Conservation (phyloP, 2,797 vertebrate genomes). For the Chlorospingus semifuscus region DNA sequence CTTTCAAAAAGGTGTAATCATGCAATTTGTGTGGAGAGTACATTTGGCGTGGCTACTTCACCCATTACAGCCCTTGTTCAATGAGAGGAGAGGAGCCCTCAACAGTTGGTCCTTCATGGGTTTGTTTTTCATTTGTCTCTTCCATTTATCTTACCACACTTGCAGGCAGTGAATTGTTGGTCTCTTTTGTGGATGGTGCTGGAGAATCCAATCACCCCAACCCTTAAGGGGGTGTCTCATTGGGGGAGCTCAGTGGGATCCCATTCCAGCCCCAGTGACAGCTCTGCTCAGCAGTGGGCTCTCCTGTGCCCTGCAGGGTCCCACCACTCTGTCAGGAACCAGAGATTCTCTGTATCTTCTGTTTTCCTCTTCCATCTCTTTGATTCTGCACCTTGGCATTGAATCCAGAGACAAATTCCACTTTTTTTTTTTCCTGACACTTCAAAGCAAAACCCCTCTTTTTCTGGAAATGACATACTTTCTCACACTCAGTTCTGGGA, state of each 20-base stretch:
- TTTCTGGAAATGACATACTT: neutral
- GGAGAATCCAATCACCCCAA: neutral
- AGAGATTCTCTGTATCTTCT: neutral
- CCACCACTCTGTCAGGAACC: neutral
- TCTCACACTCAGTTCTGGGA: neutral
- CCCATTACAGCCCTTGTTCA: neutral
- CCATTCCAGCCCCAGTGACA: neutral
- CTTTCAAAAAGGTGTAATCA: constrained; percentile 4
- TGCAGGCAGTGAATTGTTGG: neutral
- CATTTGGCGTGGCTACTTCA: constrained; percentile 19
- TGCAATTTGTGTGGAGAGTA: constrained; percentile 24
- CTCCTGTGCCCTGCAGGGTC: neutral
- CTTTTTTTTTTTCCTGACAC: neutral
- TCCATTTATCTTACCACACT: neutral
- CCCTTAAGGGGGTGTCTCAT: neutral
- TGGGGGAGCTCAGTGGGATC: rapidly evolving
- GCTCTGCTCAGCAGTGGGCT: neutral
- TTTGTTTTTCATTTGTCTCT: constrained; percentile 6
- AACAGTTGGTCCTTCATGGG: neutral
- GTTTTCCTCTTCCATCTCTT: neutral
- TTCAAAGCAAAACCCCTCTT: neutral
- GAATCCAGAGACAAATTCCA: neutral
- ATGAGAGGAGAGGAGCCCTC: neutral
- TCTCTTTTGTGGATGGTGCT: neutral
- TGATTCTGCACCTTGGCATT: neutral